These are phyloP conservation scores for Poecile montanus DNA, from an alignment of 2,797 vertebrate species.

Conservation along the genomic window DNA sequence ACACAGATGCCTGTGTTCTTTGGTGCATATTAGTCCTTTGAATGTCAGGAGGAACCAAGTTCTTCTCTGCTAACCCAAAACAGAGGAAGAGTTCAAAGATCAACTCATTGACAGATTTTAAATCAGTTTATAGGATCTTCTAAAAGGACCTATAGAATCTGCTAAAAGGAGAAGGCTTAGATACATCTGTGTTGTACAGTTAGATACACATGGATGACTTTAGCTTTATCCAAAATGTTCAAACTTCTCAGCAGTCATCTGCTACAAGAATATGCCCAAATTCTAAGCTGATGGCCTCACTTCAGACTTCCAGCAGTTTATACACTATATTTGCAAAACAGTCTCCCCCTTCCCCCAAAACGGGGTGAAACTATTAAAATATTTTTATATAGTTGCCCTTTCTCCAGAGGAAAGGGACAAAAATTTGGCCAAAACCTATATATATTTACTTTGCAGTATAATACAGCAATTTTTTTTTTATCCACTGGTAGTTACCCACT, in stretches of 20 bases:
- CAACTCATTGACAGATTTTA: not conserved
- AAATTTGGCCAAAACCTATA: not conserved
- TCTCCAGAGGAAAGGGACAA: not conserved
- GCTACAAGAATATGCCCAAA: not conserved
- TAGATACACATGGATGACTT: not conserved
- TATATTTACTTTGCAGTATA: not conserved
- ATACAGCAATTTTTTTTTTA: not conserved
- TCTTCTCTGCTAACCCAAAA: slow-evolving; percentile 16
- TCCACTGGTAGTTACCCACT: not conserved
- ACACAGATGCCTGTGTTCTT: slow-evolving; percentile 79
- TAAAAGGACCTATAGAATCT: not conserved
- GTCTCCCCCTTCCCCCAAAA: not conserved
- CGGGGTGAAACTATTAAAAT: not conserved
- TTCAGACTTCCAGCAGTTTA: not conserved
- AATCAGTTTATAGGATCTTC: not conserved
- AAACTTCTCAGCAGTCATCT: not conserved
- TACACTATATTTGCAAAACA: not conserved
- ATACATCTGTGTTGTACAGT: not conserved
- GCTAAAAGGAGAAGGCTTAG: not conserved
- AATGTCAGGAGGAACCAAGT: not conserved
- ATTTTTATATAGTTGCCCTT: not conserved
- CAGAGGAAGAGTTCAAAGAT: not conserved
- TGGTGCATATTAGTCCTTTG: not conserved
- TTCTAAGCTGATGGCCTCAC: not conserved
- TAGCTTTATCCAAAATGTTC: not conserved